A percentile compares a stretch with the other conserved stretches of the same genome.
Evolutionary conservation across 2,888 invertebrate species (phyloP).

Genomic region (Alentia gelatinosa): DNA sequence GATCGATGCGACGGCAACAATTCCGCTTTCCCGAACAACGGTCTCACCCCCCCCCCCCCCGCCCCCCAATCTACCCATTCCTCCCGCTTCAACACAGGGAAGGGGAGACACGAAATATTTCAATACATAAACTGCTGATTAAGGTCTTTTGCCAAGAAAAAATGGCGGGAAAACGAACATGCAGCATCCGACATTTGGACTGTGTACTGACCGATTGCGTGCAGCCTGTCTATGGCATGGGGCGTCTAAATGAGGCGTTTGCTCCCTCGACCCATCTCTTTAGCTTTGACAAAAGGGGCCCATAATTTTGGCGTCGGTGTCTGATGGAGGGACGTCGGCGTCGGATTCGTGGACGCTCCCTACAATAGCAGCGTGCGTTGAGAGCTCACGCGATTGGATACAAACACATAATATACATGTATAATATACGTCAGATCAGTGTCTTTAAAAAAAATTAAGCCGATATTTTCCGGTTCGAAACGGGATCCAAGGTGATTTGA

Average conservation of each 20-base stretch:
- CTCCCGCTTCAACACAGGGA: too few relatives aligned
- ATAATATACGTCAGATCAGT: too few relatives aligned
- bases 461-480: too few relatives aligned
- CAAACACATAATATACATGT: too few relatives aligned
- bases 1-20: not conserved
- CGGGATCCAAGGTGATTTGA: too few relatives aligned
- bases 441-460: too few relatives aligned
- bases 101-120: not conserved
- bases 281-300: not conserved
- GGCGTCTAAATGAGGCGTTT: not conserved
- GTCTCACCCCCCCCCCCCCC: not conserved
- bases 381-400: too few relatives aligned
- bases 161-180: not conserved
- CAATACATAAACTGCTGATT: not conserved
- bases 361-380: too few relatives aligned
- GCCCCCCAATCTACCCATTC: too few relatives aligned
- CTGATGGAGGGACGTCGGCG: not conserved
- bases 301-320: not conserved
- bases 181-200: not conserved
- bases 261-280: not conserved
- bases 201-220: not conserved
- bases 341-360: too few relatives aligned
- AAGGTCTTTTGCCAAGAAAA: not conserved
- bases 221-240: not conserved
- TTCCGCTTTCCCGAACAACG: not conserved